Percentiles rank a stretch among this genome's conserved stretches.
These are phyloP conservation scores for Hydrocynus forskahlii DNA, from an alignment of 2,797 vertebrate genomes.

Conservation along the genomic window DNA sequence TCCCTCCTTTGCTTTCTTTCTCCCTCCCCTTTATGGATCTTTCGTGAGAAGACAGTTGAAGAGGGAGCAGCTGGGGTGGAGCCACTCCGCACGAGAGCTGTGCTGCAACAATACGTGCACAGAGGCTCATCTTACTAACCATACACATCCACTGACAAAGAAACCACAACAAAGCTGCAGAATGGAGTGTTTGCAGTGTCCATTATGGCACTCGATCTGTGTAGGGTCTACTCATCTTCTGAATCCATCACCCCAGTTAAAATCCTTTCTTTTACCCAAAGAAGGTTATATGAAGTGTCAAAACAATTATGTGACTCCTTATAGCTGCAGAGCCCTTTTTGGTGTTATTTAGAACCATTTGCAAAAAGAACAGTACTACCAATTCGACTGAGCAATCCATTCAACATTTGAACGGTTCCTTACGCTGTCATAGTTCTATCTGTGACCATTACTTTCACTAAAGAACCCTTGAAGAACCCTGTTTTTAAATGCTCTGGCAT, in stretches of 20 bases:
- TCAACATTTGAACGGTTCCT: too few species aligned
- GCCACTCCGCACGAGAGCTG: conserved; percentile 65
- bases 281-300: not conserved
- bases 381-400: too few species aligned
- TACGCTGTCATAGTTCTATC: too few species aligned
- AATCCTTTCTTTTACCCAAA: not conserved
- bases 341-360: not conserved
- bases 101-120: conserved; percentile 71
- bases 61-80: conserved; percentile 72
- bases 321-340: not conserved
- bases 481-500: too few species aligned
- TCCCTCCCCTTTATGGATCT: conserved; percentile 55
- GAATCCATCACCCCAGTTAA: not conserved
- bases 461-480: too few species aligned
- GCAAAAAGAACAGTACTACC: too few species aligned
- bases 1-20: conserved; percentile 11
- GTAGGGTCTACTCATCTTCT: conserved; percentile 1
- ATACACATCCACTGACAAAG: conserved; percentile 58
- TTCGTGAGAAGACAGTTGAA: conserved; percentile 75
- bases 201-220: not conserved
- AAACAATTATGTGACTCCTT: not conserved
- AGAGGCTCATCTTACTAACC: conserved; percentile 69
- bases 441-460: too few species aligned
- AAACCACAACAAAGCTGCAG: conserved; percentile 48
- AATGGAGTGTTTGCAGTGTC: not conserved